Base-by-base conservation (phyloP, 1,140 invertebrate genomes). In the Drosophila repletoides region DNA sequence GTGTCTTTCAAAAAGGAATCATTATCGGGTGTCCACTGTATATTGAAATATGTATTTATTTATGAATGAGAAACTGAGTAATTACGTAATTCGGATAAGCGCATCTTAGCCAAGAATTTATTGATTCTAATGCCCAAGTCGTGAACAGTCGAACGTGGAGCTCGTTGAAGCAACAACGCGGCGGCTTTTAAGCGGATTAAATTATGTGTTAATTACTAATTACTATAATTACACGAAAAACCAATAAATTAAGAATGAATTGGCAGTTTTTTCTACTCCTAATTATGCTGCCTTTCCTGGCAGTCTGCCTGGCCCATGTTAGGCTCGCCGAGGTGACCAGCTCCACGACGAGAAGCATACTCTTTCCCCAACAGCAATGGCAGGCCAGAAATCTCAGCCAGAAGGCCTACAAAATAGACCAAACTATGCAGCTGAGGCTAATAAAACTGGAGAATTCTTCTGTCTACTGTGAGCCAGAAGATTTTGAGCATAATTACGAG, bases 71-170 rank as follows among this genome's bases (percentile, higher is more conserved):
- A 10, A 34, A 26, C n/a, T 40, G 49, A 48, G 41, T 24, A 65
- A 48, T 48, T 58, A 65, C 60, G 60, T 64, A 52, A 29, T 43
- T 34, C 40, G 31, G 24, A 56, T 53, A 65, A 65, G 61, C 61
- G 41, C 53, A 49, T 49, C 53, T 59, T 21, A 4, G 10, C 17
- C 7, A 41, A 28, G 14, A 26, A 21, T 41, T 41, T 48, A 38
- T 46, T 26, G 41, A 5, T 36, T 26, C 10, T 31, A 45, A 36
- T 55, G 14, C 15, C 14, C 28, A 34, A 63, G 26, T 64, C 60
- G 40, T 56, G 40, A 34, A 48, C 74, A 79, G 74, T 77, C 64
- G 70, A 64, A 33, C 34, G 51, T 28, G 40, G 26, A 29, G 28
- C 69, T 61, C 26, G 63, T 31, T 31, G 43, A 21, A 36, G 38